A percentile compares a stretch with the other conserved stretches of the same genome.
phyloP scores from a whole-genome alignment of 2,113 vertebrate species.

The Perca schrenkii region DNA sequence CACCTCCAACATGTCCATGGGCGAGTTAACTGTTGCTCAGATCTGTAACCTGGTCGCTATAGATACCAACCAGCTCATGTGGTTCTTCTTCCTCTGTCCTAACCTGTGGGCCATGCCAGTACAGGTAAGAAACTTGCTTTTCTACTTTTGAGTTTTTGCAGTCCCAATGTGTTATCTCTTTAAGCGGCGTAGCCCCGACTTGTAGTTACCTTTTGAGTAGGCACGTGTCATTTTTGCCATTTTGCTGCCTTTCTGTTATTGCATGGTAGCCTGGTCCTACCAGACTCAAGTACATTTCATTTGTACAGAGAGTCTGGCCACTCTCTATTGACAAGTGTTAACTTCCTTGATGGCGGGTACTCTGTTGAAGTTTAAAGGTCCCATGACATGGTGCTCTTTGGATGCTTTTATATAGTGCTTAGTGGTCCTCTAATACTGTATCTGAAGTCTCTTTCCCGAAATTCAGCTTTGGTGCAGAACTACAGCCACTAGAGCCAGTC shows the following conservation, averaged over 20 bases:
- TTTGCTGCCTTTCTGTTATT: neutral
- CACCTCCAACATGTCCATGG: conserved; percentile 98
- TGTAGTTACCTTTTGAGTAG: neutral
- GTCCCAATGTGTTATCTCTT: neutral
- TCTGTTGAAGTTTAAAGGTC: too few species aligned
- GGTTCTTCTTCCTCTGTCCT: conserved; percentile 99
- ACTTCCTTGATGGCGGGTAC: too few species aligned
- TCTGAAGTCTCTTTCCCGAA: too few species aligned
- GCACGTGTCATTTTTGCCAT: neutral
- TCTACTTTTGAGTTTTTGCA: neutral
- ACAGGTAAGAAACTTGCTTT: conserved; percentile 87
- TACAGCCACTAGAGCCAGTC: too few species aligned
- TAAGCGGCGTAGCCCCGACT: neutral
- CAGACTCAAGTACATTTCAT: too few species aligned
- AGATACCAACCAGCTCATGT: conserved; percentile 98
- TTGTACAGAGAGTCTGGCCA: too few species aligned
- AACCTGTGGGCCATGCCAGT: conserved; percentile 99
- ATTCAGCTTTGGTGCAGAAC: too few species aligned
- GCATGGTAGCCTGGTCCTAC: neutral
- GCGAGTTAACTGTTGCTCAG: conserved; percentile 95
- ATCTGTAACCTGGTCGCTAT: conserved; percentile 99
- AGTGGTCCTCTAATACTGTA: too few species aligned
- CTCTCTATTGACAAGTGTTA: too few species aligned
- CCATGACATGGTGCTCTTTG: too few species aligned
- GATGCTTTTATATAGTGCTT: too few species aligned